phyloP scores from a whole-genome alignment of 2,113 vertebrate species.

The Pelecanoides urinatrix region DNA sequence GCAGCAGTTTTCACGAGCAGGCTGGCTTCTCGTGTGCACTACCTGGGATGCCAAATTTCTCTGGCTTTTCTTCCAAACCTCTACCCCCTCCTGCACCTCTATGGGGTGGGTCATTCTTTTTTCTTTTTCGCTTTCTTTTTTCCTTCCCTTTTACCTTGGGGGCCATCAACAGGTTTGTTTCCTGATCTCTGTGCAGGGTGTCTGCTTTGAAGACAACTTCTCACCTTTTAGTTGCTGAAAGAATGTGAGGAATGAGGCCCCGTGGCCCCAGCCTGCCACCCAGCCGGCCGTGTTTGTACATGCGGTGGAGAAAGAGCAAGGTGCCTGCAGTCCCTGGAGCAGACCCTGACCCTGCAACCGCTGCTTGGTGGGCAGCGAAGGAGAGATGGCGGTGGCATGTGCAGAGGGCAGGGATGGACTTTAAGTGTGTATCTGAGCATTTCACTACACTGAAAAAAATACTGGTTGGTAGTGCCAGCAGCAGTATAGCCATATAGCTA shows the following conservation, averaged over 20 bases:
- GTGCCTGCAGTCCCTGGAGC: neutral
- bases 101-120: neutral
- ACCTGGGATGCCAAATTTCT: neutral
- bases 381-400: neutral
- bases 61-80: neutral
- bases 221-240: conserved; percentile 29
- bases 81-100: neutral
- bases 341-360: neutral
- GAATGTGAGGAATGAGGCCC: conserved; percentile 62
- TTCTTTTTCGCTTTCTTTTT: neutral
- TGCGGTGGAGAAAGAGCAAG: neutral
- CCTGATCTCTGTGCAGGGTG: neutral
- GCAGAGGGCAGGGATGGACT: neutral
- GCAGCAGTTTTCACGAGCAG: neutral
- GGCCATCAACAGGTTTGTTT: conserved; percentile 32
- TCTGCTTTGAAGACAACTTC: conserved; percentile 43
- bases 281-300: neutral
- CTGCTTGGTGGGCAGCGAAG: accelerated
- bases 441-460: neutral
- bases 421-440: neutral
- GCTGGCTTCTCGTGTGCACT: neutral
- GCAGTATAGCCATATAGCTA: neutral
- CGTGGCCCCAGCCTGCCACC: neutral
- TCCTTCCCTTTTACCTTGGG: neutral
- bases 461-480: neutral